Evolutionary conservation across 2,113 vertebrate genomes (phyloP), one percentile per base, ranked within the genome.

Genomic region (Spea multiplicata): DNA sequence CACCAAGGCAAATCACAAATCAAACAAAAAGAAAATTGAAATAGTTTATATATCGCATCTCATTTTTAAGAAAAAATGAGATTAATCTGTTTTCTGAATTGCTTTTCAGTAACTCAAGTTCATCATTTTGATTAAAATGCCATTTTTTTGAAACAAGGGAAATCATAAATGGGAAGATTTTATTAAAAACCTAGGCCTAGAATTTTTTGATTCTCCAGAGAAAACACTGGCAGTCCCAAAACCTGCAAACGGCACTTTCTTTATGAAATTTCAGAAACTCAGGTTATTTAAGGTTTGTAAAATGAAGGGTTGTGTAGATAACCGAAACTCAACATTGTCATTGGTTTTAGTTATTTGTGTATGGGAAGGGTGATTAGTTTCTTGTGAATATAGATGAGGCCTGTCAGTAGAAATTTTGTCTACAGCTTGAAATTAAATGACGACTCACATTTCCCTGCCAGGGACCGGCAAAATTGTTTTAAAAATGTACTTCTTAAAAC

Each of bases 131-230:
- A 52, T 14, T 49, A 69, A 44, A 76, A 65, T 17, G 30, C 49
- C 65, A 30, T n/a, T 61, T 76, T 68, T 76, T n/a, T 47, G 57
- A 78, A 70, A 62, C 66, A 61, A 77, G 53, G 30, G 55, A 70
- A 77, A 77, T 77, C 75, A 61, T 62, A 48, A 69, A 77, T 70
- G 45, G 59, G 59, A 77, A 77, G 66, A 61, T 69, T 48, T 66
- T 47, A 79, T 57, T 47, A 78, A 79, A 53, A 30, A 14, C 67
- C 71, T 45, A 71, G 44, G 68, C 55, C 30, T 30, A 62, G 62
- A 64, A 64, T 47, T 30, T 30, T 30, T 7, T 30, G 71, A 64
- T 71, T 64, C 30, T 64, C 9, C 68, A 10, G 47, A 64, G 57
- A 71, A 14, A 65, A 71, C 13, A 30, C 47, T 57, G 30, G 10